phyloP scores from a whole-genome alignment of 2,797 vertebrate species.

The Synaphobranchus kaupii region DNA sequence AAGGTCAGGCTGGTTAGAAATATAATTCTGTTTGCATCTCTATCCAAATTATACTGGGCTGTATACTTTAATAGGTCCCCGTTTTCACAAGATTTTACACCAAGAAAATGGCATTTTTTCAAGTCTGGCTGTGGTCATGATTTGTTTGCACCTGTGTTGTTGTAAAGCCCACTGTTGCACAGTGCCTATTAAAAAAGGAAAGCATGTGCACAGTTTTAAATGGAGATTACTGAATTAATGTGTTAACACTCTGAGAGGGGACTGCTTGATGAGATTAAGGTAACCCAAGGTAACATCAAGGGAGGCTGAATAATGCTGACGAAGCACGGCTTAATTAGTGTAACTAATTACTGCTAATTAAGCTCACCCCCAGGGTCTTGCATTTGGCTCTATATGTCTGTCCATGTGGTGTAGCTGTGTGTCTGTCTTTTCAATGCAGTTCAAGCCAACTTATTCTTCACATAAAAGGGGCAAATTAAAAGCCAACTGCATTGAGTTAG shows the following conservation, averaged over 20 bases:
- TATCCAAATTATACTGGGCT: not conserved
- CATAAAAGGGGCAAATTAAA: slow-evolving; percentile 25
- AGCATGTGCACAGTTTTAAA: not conserved
- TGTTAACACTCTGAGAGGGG: not conserved
- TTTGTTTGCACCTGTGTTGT: not conserved
- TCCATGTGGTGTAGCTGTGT: slow-evolving; percentile 18
- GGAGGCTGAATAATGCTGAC: slow-evolving; percentile 8
- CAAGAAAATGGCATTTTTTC: not conserved
- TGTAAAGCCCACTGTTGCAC: not conserved
- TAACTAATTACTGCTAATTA: slow-evolving; percentile 7
- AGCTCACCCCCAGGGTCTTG: not conserved
- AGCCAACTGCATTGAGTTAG: not conserved
- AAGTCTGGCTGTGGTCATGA: not conserved
- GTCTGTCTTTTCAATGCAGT: not conserved
- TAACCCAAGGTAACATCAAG: slow-evolving; percentile 5
- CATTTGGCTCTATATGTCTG: slow-evolving; percentile 23
- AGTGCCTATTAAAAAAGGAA: not conserved
- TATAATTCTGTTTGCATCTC: not conserved
- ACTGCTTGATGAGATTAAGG: not conserved
- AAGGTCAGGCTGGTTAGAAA: not conserved
- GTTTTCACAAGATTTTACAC: not conserved
- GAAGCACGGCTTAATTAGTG: not conserved
- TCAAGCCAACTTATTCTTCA: slow-evolving; percentile 15
- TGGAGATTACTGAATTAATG: not conserved
- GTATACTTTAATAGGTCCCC: not conserved